Evolutionary conservation across 2,113 vertebrate species (phyloP).

Genomic region (Anhinga anhinga): DNA sequence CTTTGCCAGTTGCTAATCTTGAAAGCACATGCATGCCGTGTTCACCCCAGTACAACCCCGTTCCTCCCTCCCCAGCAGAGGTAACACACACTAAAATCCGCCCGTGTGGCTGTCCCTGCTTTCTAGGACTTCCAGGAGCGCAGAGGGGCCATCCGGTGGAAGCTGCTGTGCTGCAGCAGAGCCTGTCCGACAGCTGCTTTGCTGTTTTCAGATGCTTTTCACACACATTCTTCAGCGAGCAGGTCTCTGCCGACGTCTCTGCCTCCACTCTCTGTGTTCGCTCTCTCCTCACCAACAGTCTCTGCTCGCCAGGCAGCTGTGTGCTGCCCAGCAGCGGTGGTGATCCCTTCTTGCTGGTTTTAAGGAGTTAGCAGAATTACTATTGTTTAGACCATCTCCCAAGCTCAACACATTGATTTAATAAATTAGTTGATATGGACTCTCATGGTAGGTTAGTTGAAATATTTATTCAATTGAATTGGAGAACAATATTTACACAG

Average conservation of each 20-base stretch:
- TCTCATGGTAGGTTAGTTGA: not conserved
- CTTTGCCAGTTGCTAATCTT: not conserved
- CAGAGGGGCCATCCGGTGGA: not conserved
- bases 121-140: accelerated
- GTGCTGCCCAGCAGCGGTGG: not conserved
- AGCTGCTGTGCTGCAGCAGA: not conserved
- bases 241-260: not conserved
- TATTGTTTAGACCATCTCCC: not conserved
- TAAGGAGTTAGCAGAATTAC: not conserved
- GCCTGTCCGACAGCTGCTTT: not conserved
- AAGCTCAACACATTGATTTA: not conserved
- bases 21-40: not conserved
- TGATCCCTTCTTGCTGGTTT: not conserved
- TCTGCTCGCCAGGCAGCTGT: not conserved
- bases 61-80: not conserved
- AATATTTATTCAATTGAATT: not conserved
- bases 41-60: not conserved
- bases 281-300: not conserved
- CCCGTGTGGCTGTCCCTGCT: not conserved
- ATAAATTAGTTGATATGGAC: not conserved
- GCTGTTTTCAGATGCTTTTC: too few species aligned
- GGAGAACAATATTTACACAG: not conserved
- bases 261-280: accelerated
- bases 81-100: accelerated
- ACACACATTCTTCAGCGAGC: accelerated